Evolutionary conservation across 1,140 invertebrate genomes (phyloP).

Genomic region (Anthonomus grandis): DNA sequence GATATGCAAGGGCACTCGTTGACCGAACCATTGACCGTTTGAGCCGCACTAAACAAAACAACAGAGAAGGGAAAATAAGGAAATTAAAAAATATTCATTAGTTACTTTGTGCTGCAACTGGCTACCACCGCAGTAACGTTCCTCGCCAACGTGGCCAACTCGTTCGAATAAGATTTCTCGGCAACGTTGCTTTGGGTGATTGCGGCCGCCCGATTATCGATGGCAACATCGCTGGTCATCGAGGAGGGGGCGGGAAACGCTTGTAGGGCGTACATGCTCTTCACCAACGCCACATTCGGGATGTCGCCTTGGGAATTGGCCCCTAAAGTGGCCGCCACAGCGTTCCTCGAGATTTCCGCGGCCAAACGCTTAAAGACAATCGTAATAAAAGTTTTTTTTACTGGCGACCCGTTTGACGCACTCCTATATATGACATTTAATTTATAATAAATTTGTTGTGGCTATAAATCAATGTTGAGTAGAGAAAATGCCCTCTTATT

Average conservation of each 20-base stretch:
- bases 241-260: slow-evolving; percentile 1
- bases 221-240: slow-evolving; percentile 12
- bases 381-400: no score
- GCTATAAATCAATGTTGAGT: no score
- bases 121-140: slow-evolving; percentile 13
- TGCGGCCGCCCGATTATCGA: slow-evolving; percentile 16
- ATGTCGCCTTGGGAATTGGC: slow-evolving; percentile 37
- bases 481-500: no score
- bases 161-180: slow-evolving; percentile 31
- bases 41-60: slow-evolving; percentile 1
- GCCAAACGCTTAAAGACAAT: slow-evolving; percentile 55
- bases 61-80: background rate
- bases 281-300: slow-evolving; percentile 30
- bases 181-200: slow-evolving; percentile 29
- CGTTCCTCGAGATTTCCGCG: slow-evolving; percentile 69
- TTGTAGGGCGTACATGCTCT: slow-evolving; percentile 36
- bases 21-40: slow-evolving; percentile 16
- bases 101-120: slow-evolving; percentile 15
- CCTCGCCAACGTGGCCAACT: slow-evolving; percentile 14
- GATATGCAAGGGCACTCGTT: slow-evolving; percentile 18
- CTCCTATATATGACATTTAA: no score
- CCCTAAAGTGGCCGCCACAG: slow-evolving; percentile 53
- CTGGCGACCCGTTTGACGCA: no score
- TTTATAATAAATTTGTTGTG: no score
- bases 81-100: background rate